Percentiles rank a stretch among this genome's conserved stretches.
Conservation (phyloP, 2,797 vertebrate species). For the Enteromius treurensis region DNA sequence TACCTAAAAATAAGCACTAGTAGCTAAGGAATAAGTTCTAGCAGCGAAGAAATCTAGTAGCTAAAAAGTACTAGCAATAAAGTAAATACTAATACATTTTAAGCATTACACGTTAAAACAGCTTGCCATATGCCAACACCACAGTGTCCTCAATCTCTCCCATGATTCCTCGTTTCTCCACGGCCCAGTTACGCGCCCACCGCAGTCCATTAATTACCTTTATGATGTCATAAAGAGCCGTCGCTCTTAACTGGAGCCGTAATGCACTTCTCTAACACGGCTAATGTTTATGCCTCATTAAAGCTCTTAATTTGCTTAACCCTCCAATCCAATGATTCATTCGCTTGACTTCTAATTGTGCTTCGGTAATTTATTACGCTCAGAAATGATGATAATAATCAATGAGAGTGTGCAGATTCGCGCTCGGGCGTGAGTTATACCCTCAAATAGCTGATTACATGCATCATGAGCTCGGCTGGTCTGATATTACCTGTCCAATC, state of each 20-base stretch:
- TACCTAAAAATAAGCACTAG: not conserved
- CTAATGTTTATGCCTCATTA: slow-evolving; percentile 77
- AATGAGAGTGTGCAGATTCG: slow-evolving; percentile 5
- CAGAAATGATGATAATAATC: slow-evolving; percentile 47
- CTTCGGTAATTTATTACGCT: slow-evolving; percentile 64
- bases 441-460: slow-evolving; percentile 33
- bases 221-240: slow-evolving; percentile 51
- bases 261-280: slow-evolving; percentile 67
- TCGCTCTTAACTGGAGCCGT: slow-evolving; percentile 56
- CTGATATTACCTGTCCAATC: slow-evolving; percentile 10
- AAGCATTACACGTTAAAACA: not conserved
- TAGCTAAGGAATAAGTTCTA: not conserved
- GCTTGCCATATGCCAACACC: not conserved
- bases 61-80: not conserved
- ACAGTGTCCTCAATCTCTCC: slow-evolving; percentile 26
- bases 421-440: slow-evolving; percentile 33
- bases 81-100: not conserved
- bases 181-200: slow-evolving; percentile 32
- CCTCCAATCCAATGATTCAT: slow-evolving; percentile 77
- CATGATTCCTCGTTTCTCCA: slow-evolving; percentile 11
- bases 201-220: slow-evolving; percentile 33
- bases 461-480: slow-evolving; percentile 7
- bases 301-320: slow-evolving; percentile 74
- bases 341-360: slow-evolving; percentile 72
- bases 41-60: not conserved